Percentiles rank a stretch among this genome's conserved stretches.
These are phyloP conservation scores for Liodrosophila aerea DNA, from an alignment of 2,888 invertebrate species.

Conservation along the genomic window DNA sequence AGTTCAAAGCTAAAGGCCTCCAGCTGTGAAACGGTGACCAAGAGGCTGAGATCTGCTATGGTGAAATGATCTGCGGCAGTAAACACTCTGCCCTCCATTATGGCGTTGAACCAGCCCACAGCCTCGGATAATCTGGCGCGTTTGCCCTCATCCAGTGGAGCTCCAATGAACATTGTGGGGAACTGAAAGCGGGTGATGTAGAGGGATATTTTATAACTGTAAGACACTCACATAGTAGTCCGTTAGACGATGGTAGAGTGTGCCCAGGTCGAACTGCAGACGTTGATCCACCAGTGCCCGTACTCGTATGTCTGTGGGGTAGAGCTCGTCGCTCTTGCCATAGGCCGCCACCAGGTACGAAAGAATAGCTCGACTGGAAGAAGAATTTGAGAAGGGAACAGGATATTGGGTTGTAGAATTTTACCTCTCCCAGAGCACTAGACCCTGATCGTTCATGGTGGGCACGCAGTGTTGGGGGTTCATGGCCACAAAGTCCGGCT, in stretches of 20 bases:
- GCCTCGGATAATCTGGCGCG: slow-evolving; percentile 84
- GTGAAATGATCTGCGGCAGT: slow-evolving; percentile 85
- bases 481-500: slow-evolving; percentile 84
- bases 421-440: slow-evolving; percentile 84
- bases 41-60: slow-evolving; percentile 80
- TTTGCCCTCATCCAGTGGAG: slow-evolving; percentile 83
- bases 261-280: slow-evolving; percentile 85
- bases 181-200: slow-evolving; percentile 71
- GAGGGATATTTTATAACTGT: not conserved
- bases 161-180: slow-evolving; percentile 83
- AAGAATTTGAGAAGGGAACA: not conserved
- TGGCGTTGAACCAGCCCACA: slow-evolving; percentile 84
- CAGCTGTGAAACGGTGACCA: slow-evolving; percentile 81
- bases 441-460: slow-evolving; percentile 84
- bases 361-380: slow-evolving; percentile 83
- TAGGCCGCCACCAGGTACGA: slow-evolving; percentile 85
- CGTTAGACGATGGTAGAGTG: slow-evolving; percentile 83
- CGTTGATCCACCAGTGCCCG: slow-evolving; percentile 85
- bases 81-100: slow-evolving; percentile 84
- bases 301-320: slow-evolving; percentile 85
- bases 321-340: slow-evolving; percentile 85
- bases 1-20: slow-evolving; percentile 84
- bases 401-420: not conserved
- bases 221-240: slow-evolving; percentile 84
- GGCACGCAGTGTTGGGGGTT: slow-evolving; percentile 85